Conservation (phyloP, 2,113 vertebrate genomes). For the Bombycilla garrulus region DNA sequence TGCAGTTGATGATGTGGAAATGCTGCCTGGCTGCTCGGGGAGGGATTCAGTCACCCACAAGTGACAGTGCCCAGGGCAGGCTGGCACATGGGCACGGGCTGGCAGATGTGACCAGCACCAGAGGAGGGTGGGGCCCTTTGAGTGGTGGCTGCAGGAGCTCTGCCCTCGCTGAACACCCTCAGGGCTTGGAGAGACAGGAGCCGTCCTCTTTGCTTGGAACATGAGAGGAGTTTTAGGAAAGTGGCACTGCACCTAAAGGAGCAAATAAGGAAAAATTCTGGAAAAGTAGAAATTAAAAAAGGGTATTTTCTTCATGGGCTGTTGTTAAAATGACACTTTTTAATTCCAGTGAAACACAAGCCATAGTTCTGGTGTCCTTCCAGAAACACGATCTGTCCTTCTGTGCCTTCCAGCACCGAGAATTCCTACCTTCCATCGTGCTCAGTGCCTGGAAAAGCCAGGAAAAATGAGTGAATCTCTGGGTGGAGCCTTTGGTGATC, state of each 20-base stretch:
- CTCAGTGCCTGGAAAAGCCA: neutral
- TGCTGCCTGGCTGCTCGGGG: neutral
- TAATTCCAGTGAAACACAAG: neutral
- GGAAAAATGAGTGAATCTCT: neutral
- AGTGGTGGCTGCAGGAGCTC: neutral
- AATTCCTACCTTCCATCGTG: neutral
- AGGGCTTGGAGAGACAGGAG: neutral
- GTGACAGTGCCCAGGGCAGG: neutral
- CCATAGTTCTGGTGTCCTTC: neutral
- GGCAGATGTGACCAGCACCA: neutral
- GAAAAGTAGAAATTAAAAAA: neutral
- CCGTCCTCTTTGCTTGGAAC: neutral
- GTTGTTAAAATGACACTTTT: neutral
- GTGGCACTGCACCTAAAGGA: neutral
- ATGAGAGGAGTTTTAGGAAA: neutral
- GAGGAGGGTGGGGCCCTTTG: neutral
- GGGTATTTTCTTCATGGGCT: neutral
- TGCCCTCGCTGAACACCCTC: neutral
- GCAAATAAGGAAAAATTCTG: neutral
- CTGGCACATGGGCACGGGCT: neutral
- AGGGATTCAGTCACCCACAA: neutral
- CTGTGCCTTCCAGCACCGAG: neutral
- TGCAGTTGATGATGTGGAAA: neutral
- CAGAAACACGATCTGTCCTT: neutral
- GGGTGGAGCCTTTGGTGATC: neutral